Conservation (phyloP, 2,888 invertebrate species). For the Anticlea derivata region DNA sequence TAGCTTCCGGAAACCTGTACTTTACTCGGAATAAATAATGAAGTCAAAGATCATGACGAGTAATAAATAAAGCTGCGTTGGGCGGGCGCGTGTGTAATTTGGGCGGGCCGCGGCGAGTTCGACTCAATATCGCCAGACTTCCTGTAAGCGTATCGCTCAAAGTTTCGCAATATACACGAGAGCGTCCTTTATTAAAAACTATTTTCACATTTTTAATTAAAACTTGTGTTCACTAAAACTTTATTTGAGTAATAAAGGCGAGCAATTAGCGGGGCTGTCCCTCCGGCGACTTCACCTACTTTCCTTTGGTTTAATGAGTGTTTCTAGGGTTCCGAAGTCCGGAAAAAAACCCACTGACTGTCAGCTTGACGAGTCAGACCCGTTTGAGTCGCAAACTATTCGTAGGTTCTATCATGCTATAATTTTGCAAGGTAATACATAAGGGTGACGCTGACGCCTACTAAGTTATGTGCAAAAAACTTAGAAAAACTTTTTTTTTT, state of each 20-base stretch:
- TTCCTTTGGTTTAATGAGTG: conserved; percentile 82
- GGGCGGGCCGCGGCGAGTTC: conserved; percentile 37
- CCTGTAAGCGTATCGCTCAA: conserved; percentile 81
- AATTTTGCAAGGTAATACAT: too few relatives aligned
- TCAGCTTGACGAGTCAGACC: too few relatives aligned
- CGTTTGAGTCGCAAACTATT: too few relatives aligned
- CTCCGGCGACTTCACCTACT: conserved; percentile 83
- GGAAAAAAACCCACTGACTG: too few relatives aligned
- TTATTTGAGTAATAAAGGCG: conserved; percentile 84
- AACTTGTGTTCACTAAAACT: conserved; percentile 84
- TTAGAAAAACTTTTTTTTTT: too few relatives aligned
- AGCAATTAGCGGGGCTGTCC: conserved; percentile 83
- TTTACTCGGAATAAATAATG: background rate
- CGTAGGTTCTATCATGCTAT: too few relatives aligned
- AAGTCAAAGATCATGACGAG: background rate
- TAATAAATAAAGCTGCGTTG: conserved; percentile 19
- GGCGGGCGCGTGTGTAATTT: conserved; percentile 24
- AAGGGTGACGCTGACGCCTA: too few relatives aligned
- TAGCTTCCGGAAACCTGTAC: too few relatives aligned
- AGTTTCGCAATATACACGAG: conserved; percentile 83
- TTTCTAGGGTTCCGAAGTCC: conserved; percentile 50
- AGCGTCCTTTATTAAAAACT: conserved; percentile 83
- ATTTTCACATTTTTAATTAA: conserved; percentile 84
- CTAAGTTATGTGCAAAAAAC: too few relatives aligned
- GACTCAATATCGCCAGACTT: conserved; percentile 71